Percentiles rank a stretch among this genome's conserved stretches.
These are phyloP conservation scores for Epistrophe grossulariae DNA, from an alignment of 2,888 invertebrate species.

Conservation along the genomic window DNA sequence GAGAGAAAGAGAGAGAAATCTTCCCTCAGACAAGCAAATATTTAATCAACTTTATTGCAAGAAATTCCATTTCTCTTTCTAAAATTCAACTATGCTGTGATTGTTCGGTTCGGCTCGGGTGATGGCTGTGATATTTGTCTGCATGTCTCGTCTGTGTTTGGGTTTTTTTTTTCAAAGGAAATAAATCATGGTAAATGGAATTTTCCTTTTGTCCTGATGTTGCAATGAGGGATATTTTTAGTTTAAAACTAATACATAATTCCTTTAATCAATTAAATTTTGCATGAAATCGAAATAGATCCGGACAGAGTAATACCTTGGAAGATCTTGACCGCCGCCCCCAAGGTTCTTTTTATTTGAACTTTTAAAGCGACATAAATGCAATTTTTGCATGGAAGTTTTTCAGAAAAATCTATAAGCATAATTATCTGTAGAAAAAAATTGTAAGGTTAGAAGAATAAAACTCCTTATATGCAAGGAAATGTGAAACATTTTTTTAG, in stretches of 20 bases:
- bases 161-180: neutral
- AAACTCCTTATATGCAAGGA: too few species aligned
- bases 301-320: neutral
- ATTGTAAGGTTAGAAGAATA: too few species aligned
- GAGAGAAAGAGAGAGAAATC: neutral
- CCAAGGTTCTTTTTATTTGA: neutral
- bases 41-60: conserved; percentile 66
- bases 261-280: neutral
- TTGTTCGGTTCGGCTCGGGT: neutral
- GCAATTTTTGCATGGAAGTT: too few species aligned
- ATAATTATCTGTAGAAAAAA: too few species aligned
- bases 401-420: too few species aligned
- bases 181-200: neutral
- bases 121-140: conserved; percentile 6
- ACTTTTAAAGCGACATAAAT: neutral
- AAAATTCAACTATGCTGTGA: neutral
- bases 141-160: neutral
- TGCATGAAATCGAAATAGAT: neutral
- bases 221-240: neutral
- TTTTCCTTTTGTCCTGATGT: neutral
- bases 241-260: conserved; percentile 3
- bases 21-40: conserved; percentile 42
- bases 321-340: neutral
- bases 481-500: too few species aligned
- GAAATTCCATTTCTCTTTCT: conserved; percentile 21